phyloP scores from a whole-genome alignment of 2,888 invertebrate species.

The Trissonchulus sp. region DNA sequence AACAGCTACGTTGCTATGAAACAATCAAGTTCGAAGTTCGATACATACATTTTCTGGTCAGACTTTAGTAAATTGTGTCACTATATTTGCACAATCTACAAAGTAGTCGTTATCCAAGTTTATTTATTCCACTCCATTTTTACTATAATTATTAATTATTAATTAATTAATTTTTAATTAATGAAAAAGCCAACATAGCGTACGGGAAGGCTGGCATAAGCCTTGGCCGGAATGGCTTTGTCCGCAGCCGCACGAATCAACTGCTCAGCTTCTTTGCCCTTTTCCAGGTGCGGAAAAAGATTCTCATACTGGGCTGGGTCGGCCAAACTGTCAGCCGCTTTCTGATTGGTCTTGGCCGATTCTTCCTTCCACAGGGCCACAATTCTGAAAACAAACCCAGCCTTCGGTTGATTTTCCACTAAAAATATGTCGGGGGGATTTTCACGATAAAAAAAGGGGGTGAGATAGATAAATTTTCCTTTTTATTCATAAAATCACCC shows the following conservation, averaged over 20 bases:
- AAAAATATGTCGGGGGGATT: slow-evolving; percentile 30
- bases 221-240: slow-evolving; percentile 41
- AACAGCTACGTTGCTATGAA: too few relatives aligned
- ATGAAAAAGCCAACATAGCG: too few relatives aligned
- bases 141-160: too few relatives aligned
- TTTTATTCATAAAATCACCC: too few relatives aligned
- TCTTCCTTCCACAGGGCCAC: slow-evolving; percentile 30
- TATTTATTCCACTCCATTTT: too few relatives aligned
- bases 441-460: too few relatives aligned
- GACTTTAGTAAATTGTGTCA: not conserved
- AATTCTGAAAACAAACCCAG: slow-evolving; percentile 26
- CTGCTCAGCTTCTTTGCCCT: slow-evolving; percentile 52
- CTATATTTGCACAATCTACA: too few relatives aligned
- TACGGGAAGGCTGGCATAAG: slow-evolving; percentile 36
- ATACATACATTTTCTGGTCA: not conserved
- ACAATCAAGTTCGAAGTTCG: too few relatives aligned
- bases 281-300: slow-evolving; percentile 77
- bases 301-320: slow-evolving; percentile 94
- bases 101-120: too few relatives aligned
- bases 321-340: slow-evolving; percentile 86
- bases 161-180: too few relatives aligned
- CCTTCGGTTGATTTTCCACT: slow-evolving; percentile 61
- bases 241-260: slow-evolving; percentile 35
- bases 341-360: slow-evolving; percentile 62
- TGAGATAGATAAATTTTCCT: too few relatives aligned